Percentiles rank a stretch among this genome's conserved stretches.
phyloP scores from a whole-genome alignment of 64 coral and sea anemone genomes.

The Acropora yongei region DNA sequence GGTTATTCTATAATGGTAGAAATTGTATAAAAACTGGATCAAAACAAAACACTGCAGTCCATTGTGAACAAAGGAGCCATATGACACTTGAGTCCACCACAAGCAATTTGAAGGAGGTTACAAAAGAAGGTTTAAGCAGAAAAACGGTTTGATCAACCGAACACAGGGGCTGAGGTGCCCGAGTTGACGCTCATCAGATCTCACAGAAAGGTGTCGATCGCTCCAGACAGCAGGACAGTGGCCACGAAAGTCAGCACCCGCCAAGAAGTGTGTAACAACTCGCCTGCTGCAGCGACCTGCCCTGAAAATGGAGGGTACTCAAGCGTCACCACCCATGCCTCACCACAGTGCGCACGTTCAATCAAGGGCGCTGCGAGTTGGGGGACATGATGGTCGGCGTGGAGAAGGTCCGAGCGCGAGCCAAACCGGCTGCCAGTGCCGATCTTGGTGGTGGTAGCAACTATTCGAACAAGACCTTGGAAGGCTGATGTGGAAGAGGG shows the following conservation, averaged over 20 bases:
- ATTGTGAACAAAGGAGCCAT: too few species aligned
- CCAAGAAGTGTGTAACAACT: conserved; percentile 60
- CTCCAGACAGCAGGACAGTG: conserved; percentile 69
- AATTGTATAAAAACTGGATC: too few species aligned
- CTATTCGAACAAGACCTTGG: conserved; percentile 45
- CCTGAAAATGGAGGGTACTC: conserved; percentile 74
- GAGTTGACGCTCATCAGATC: conserved; percentile 60
- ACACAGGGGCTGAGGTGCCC: conserved; percentile 59
- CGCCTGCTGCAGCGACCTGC: conserved; percentile 55
- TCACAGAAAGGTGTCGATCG: conserved; percentile 41
- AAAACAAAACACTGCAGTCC: too few species aligned
- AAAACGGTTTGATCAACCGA: conserved; percentile 48
- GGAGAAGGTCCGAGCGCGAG: not conserved
- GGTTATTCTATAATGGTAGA: too few species aligned
- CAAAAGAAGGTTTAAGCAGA: too few species aligned
- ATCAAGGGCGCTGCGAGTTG: too few species aligned
- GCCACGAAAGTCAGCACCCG: conserved; percentile 50
- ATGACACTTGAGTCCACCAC: too few species aligned
- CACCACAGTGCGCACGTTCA: not conserved
- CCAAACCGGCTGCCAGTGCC: not conserved
- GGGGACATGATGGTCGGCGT: too few species aligned
- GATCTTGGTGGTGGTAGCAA: conserved; percentile 39
- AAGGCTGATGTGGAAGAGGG: conserved; percentile 38
- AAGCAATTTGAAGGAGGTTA: too few species aligned
- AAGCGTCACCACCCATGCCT: conserved; percentile 47